phyloP scores from a whole-genome alignment of 2,797 vertebrate species.

The Tamandua tetradactyla region DNA sequence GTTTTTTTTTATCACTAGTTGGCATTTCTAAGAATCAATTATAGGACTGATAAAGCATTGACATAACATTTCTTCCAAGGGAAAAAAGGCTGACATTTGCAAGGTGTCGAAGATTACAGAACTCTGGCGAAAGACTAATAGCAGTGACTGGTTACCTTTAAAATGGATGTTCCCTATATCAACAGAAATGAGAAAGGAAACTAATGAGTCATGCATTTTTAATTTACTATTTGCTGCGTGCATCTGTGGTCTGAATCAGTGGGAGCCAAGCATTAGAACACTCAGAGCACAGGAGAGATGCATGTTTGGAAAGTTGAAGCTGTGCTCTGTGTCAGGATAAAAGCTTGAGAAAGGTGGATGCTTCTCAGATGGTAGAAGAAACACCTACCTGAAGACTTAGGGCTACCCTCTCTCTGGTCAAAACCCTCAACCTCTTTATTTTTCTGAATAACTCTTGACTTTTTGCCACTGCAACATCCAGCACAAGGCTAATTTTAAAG shows the following conservation, averaged over 20 bases:
- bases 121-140: constrained; percentile 18
- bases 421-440: neutral
- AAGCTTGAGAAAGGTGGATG: neutral
- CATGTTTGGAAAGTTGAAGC: neutral
- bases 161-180: neutral
- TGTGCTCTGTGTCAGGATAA: neutral
- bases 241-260: neutral
- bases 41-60: neutral
- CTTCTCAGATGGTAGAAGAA: too few relatives aligned
- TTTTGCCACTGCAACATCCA: neutral
- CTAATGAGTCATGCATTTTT: neutral
- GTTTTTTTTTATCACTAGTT: constrained; percentile 38
- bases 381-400: too few relatives aligned
- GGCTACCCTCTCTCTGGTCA: neutral
- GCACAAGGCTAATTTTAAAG: neutral
- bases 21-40: constrained; percentile 15
- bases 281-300: neutral
- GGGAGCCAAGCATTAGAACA: neutral
- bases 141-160: constrained; percentile 13
- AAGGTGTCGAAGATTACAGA: neutral
- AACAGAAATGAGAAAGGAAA: constrained; percentile 44
- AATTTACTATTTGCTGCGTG: neutral
- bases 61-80: neutral
- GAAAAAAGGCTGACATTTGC: constrained; percentile 1
- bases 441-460: neutral